These are phyloP conservation scores for Periophthalmus magnuspinnatus DNA, from an alignment of 2,797 vertebrate species.

Conservation along the genomic window DNA sequence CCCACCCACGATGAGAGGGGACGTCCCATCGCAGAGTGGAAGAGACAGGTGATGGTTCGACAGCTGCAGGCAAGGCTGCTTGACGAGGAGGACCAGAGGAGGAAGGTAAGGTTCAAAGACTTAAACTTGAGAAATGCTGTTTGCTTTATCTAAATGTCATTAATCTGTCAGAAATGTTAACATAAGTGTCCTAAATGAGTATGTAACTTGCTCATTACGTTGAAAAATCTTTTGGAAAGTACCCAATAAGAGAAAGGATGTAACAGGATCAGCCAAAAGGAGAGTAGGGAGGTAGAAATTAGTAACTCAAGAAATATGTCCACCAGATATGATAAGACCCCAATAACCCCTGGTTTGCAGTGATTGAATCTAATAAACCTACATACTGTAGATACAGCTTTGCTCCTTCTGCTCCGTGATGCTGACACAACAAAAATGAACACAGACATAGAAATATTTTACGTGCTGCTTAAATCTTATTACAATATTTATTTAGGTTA, in stretches of 20 bases:
- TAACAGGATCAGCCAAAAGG: conserved; percentile 1
- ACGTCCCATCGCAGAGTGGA: conserved; percentile 91
- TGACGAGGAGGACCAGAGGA: conserved; percentile 78
- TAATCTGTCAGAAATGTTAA: not conserved
- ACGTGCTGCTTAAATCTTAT: no score
- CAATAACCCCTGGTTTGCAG: not conserved
- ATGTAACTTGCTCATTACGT: not conserved
- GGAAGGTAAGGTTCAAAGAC: conserved; percentile 66
- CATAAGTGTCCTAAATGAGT: not conserved
- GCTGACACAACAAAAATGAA: not conserved
- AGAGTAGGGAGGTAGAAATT: not conserved
- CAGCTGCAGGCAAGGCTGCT: conserved; percentile 85
- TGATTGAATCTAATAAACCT: not conserved
- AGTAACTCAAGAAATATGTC: not conserved
- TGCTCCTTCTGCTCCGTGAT: not conserved
- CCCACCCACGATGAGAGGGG: conserved; percentile 91
- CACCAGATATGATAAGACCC: not conserved
- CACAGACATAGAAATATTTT: no score
- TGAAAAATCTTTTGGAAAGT: conserved; percentile 7
- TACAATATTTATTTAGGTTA: no score
- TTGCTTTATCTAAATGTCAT: not conserved
- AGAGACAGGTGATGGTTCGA: conserved; percentile 94
- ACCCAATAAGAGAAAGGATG: not conserved
- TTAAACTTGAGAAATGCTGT: not conserved
- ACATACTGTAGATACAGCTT: not conserved